A percentile compares a stretch with the other conserved stretches of the same genome.
Evolutionary conservation across 2,888 invertebrate species (phyloP).

Genomic region (Monochamus alternatus): DNA sequence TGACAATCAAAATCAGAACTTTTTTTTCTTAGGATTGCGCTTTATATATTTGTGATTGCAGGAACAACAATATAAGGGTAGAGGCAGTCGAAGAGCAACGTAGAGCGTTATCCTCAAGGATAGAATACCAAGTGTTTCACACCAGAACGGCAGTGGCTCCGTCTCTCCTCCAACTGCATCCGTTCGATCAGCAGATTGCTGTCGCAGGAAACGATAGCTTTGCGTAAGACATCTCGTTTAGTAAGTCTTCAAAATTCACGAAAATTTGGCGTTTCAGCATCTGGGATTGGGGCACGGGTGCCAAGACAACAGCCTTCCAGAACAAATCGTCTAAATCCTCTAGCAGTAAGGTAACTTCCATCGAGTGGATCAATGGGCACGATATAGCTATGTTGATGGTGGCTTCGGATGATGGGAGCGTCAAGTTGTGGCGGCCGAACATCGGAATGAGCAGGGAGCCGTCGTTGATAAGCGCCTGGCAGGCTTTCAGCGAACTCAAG

Average conservation of each 20-base stretch:
- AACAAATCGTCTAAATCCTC: conserved; percentile 71
- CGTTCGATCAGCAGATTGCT: conserved; percentile 91
- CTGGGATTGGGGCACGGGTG: conserved; percentile 88
- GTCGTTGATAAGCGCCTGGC: conserved; percentile 87
- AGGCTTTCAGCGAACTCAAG: conserved; percentile 79
- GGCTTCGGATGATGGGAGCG: conserved; percentile 85
- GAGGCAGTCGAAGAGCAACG: conserved; percentile 80
- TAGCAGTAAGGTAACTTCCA: conserved; percentile 81
- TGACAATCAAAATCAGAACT: not conserved
- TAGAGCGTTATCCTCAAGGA: conserved; percentile 74
- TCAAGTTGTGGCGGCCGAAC: conserved; percentile 79
- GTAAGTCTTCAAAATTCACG: not conserved
- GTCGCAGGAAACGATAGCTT: conserved; percentile 90
- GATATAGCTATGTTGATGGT: conserved; percentile 84
- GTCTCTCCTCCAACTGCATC: conserved; percentile 87
- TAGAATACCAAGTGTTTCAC: conserved; percentile 89
- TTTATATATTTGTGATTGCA: conserved; percentile 45
- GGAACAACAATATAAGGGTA: conserved; percentile 81
- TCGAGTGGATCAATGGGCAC: conserved; percentile 92
- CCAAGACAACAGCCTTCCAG: conserved; percentile 78
- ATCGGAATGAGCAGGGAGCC: conserved; percentile 68
- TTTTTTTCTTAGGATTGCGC: not conserved
- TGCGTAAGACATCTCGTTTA: conserved; percentile 72
- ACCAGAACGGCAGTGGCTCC: conserved; percentile 86
- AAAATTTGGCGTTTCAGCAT: conserved; percentile 72